Evolutionary conservation across 2,797 vertebrate genomes (phyloP), one percentile per base, ranked within the genome.

Genomic region (Sciaenops ocellatus): DNA sequence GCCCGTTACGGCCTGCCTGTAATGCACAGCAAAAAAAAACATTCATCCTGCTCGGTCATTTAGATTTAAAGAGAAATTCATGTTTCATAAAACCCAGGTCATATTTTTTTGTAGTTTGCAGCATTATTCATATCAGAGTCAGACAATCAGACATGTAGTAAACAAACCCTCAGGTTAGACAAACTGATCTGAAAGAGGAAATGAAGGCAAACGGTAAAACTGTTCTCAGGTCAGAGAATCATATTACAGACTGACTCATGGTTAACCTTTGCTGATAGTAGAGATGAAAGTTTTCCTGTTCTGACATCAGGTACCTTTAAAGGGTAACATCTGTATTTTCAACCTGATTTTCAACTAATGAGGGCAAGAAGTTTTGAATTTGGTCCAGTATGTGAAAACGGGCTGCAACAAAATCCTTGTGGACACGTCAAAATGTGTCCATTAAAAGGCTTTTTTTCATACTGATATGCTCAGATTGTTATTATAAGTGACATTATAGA

Each of bases 21-120:
- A 11, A 73, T 70, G 42, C 38, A 9, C 56, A 44, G 42, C 30
- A 50, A 46, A 62, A n/a, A 30, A 44, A 50, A 18, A 48, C n/a
- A 30, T 51, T 70, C 41, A 34, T 46, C 22, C 26, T 8, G 28
- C 54, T 55, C 22, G n/a, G 18, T 46, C 22, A n/a, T 73, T 54
- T 52, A 30, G 17, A 10, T 78, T 48, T 13, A 44, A 42, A 59
- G 44, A 34, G n/a, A 55, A 24, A 17, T 59, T 38, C 4, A 18
- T 17, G 7, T 30, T 73, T 59, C 17, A 55, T n/a, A 41, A 4
- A 65, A 75, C 10, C 28, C 13, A 16, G 20, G 16, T 63, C 5
- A 38, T 61, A 0, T 13, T 66, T 34, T 5, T 30, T 44, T 30
- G 7, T 41, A 38, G 56, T 17, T 63, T 22, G 56, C 28, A 22